Percentiles rank a stretch among this genome's conserved stretches.
Conservation (phyloP, 2,797 vertebrate species). For the Notoglanidium macrostoma region DNA sequence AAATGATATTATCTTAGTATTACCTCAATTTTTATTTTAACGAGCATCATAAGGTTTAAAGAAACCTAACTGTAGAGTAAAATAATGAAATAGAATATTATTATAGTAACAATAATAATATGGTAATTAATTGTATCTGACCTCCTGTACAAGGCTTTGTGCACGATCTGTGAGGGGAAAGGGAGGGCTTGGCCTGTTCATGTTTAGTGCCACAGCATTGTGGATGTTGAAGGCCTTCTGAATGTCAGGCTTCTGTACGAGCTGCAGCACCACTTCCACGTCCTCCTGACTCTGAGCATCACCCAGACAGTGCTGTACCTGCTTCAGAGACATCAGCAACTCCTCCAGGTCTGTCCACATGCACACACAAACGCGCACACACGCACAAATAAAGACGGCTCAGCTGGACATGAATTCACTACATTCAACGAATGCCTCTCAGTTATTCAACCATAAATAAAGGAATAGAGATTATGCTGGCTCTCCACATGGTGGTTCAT, state of each 20-base stretch:
- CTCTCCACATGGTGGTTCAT: neutral
- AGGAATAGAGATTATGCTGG: conserved; percentile 3
- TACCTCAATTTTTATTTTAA: neutral
- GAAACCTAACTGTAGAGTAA: neutral
- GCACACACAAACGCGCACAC: neutral
- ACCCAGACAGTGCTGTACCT: conserved; percentile 86
- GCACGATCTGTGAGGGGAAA: conserved; percentile 87
- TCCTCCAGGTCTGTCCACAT: conserved; percentile 87
- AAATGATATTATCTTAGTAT: neutral
- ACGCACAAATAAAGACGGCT: neutral
- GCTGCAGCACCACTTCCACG: conserved; percentile 87
- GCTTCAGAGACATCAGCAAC: conserved; percentile 90
- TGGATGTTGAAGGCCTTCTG: conserved; percentile 95
- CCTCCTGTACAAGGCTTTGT: conserved; percentile 87
- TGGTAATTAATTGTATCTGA: conserved; percentile 51
- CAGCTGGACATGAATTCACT: conserved; percentile 13
- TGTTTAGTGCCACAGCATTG: conserved; percentile 90
- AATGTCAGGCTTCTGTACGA: conserved; percentile 94
- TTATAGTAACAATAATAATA: neutral
- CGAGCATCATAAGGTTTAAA: neutral
- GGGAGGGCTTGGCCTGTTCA: conserved; percentile 93
- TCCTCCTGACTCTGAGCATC: conserved; percentile 96
- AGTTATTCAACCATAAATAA: conserved; percentile 37
- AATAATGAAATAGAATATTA: neutral
- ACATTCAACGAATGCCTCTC: conserved; percentile 39